Conservation (phyloP, 2,888 invertebrate genomes). For the Erpobdella octoculata region DNA sequence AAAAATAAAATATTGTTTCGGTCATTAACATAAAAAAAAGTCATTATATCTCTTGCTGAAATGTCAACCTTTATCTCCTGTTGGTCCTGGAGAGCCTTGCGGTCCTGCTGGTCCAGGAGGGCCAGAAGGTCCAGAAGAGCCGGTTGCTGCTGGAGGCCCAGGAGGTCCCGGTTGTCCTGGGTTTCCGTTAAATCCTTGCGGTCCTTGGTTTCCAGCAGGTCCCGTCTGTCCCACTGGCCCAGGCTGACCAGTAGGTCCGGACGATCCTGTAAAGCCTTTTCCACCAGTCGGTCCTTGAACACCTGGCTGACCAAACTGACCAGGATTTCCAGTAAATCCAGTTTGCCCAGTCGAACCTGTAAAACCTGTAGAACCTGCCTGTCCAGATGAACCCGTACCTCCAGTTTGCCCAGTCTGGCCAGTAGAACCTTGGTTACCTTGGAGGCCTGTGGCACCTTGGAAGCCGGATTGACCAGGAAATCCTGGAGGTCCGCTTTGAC, state of each 20-base stretch:
- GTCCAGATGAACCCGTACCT: slow-evolving; percentile 18
- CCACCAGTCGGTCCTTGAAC: slow-evolving; percentile 20
- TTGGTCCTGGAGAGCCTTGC: slow-evolving; percentile 18
- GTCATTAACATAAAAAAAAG: too few relatives aligned
- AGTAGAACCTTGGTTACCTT: slow-evolving; percentile 28
- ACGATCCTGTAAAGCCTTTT: slow-evolving; percentile 15
- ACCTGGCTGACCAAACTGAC: slow-evolving; percentile 26
- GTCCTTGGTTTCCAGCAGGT: slow-evolving; percentile 36
- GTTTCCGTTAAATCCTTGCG: slow-evolving; percentile 28
- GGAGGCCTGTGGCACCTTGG: slow-evolving; percentile 28
- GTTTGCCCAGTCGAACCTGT: slow-evolving; percentile 10
- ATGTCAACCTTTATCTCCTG: slow-evolving; percentile 15
- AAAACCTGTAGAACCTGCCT: slow-evolving; percentile 15
- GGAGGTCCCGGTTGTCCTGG: slow-evolving; percentile 5
- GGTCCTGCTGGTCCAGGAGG: slow-evolving; percentile 39
- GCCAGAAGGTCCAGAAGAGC: slow-evolving; percentile 6
- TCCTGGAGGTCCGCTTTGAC: slow-evolving; percentile 24
- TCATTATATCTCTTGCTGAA: slow-evolving; percentile 32
- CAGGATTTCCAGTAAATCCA: slow-evolving; percentile 27
- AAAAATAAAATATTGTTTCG: too few relatives aligned
- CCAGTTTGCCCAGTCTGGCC: slow-evolving; percentile 27
- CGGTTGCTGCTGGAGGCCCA: slow-evolving; percentile 9
- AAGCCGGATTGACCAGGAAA: slow-evolving; percentile 12
- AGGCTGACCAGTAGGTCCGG: slow-evolving; percentile 27
- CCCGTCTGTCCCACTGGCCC: slow-evolving; percentile 12